Evolutionary conservation across 1,140 invertebrate species (phyloP).

Genomic region (Brachionus asplanchnoidis): DNA sequence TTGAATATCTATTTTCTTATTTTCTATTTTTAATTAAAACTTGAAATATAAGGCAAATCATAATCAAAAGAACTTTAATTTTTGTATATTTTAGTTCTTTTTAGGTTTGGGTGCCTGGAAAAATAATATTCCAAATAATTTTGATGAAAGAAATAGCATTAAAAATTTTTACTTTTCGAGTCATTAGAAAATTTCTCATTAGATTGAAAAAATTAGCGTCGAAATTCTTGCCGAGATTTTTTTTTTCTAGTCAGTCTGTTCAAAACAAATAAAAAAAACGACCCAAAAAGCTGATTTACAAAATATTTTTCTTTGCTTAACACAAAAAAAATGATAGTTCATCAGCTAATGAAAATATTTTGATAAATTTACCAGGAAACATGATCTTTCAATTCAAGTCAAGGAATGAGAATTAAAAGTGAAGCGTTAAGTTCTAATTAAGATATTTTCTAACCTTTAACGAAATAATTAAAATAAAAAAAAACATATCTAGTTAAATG

Average conservation of each 20-base stretch:
- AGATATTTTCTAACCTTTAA: constrained; percentile 11
- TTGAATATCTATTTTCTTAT: too few species aligned
- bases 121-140: neutral
- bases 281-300: neutral
- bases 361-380: neutral
- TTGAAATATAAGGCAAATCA: neutral
- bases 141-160: neutral
- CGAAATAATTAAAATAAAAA: neutral
- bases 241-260: neutral
- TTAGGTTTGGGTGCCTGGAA: neutral
- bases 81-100: neutral
- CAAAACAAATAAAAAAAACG: neutral
- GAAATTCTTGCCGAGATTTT: neutral
- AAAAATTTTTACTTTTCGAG: neutral
- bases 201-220: neutral
- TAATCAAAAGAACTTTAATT: neutral
- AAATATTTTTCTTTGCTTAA: neutral
- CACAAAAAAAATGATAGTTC: neutral
- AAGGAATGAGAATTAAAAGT: neutral
- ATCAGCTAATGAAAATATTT: neutral
- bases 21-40: neutral
- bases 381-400: neutral
- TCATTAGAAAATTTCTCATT: neutral
- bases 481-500: neutral
- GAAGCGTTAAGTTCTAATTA: constrained; percentile 10